Evolutionary conservation across 2,888 invertebrate species (phyloP).

Genomic region (Coleophora flavipennella): DNA sequence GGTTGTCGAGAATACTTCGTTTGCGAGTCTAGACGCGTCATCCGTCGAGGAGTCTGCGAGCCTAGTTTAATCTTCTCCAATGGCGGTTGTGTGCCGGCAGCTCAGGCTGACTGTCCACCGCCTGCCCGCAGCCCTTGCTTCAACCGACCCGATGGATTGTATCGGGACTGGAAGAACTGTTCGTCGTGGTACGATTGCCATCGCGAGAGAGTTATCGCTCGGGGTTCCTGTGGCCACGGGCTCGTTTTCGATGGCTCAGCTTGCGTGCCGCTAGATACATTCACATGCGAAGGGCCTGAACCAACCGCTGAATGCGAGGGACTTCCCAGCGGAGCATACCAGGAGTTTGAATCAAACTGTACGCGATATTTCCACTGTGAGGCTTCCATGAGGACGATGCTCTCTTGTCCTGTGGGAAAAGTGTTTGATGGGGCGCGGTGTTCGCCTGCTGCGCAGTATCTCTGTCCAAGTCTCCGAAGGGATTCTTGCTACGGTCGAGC

Average conservation of each 20-base stretch:
- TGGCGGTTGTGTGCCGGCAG: constrained; percentile 62
- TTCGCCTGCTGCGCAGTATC: constrained; percentile 36
- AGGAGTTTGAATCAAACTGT: constrained; percentile 65
- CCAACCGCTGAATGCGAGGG: constrained; percentile 51
- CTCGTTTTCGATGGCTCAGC: constrained; percentile 63
- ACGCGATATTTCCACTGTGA: constrained; percentile 67
- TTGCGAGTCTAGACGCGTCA: constrained; percentile 65
- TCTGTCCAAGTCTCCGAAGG: constrained; percentile 60
- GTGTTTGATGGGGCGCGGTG: constrained; percentile 64
- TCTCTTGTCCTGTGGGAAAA: constrained; percentile 48
- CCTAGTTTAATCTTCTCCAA: constrained; percentile 64
- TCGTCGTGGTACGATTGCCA: constrained; percentile 64
- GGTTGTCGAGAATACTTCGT: constrained; percentile 73
- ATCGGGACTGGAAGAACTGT: constrained; percentile 63
- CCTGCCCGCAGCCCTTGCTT: constrained; percentile 59
- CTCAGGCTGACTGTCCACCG: constrained; percentile 53
- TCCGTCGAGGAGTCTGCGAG: constrained; percentile 70
- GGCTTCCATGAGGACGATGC: constrained; percentile 44
- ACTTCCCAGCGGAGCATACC: constrained; percentile 69
- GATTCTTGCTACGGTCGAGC: constrained; percentile 65
- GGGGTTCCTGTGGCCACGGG: constrained; percentile 58
- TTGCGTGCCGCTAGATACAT: constrained; percentile 49
- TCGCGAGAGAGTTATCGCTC: constrained; percentile 50
- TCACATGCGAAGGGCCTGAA: constrained; percentile 62
- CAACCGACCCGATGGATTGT: constrained; percentile 52